Base-by-base conservation (phyloP, 64 coral and sea anemone species). In the Actinia equina region DNA sequence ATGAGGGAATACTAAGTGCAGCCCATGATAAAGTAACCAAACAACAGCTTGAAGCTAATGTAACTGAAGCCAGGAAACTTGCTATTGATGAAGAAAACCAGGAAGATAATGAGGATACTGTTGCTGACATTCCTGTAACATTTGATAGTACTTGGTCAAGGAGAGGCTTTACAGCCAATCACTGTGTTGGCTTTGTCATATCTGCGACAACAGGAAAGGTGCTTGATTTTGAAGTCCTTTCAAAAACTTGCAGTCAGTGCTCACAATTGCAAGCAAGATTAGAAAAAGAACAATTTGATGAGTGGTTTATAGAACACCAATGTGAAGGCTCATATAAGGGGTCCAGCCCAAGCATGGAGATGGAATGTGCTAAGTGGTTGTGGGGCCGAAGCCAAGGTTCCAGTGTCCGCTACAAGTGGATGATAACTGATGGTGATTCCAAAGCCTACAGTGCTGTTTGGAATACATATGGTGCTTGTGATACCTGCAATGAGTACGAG, bases 71-170 rank as follows among this genome's bases (percentile, higher is more conserved):
- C 79, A 74, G 65, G 65, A 70, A 70, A 5, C 65, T 70, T 70
- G 65, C 65, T 22, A 25, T 70, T 26, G n/a, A 17, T 70, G 65
- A 70, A 70, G 77, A 80, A 80, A 45, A 26, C 87, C 87, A 82
- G 63, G 87, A 22, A 80, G 77, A 82, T 81, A 61, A 82, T 88
- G 67, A 88, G 58, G 54, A 53, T 71, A 43, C 23, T 82, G 63
- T 65, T 87, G 78, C 82, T 82, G 86, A 84, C 59, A 92, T 92
- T 83, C 76, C 86, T 22, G 79, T 92, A 13, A 92, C 37, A 77
- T 92, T 77, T 87, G 91, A 92, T 82, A 59, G 91, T 74, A 92
- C 91, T 26, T 92, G 86, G 85, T 92, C 85, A 49, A 86, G 59
- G n/a, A n/a, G n/a, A n/a, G n/a, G n/a, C n/a, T n/a, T n/a, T n/a